phyloP scores from a whole-genome alignment of 2,888 invertebrate genomes.

The Encarsia formosa region DNA sequence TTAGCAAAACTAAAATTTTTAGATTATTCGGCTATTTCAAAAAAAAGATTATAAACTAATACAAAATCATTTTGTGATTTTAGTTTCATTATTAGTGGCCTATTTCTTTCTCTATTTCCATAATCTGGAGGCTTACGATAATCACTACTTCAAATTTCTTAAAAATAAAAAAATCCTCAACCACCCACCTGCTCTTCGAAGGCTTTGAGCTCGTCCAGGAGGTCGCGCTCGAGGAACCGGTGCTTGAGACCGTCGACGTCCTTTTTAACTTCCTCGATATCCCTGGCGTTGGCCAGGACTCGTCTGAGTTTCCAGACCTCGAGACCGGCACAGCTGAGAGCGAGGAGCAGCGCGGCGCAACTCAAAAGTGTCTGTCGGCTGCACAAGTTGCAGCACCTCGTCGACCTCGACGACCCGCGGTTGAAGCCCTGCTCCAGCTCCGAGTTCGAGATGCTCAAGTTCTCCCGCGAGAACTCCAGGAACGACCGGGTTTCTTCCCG shows the following conservation, averaged over 20 bases:
- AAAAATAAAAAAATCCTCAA: too few relatives aligned
- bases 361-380: slow-evolving; percentile 36
- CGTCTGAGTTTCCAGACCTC: slow-evolving; percentile 41
- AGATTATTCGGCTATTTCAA: too few relatives aligned
- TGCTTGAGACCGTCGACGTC: slow-evolving; percentile 44
- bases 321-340: slow-evolving; percentile 37
- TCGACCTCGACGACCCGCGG: not conserved
- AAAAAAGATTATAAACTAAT: too few relatives aligned
- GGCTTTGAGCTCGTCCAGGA: slow-evolving; percentile 42
- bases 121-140: too few relatives aligned
- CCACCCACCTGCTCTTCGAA: slow-evolving; percentile 47
- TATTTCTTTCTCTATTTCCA: too few relatives aligned
- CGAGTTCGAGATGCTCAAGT: slow-evolving; percentile 42
- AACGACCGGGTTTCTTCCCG: slow-evolving; percentile 42
- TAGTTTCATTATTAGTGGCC: too few relatives aligned
- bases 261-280: slow-evolving; percentile 40
- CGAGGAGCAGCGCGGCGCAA: slow-evolving; percentile 35
- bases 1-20: too few relatives aligned
- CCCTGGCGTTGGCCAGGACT: slow-evolving; percentile 35
- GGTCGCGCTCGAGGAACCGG: slow-evolving; percentile 40
- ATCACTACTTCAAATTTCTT: too few relatives aligned
- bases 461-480: slow-evolving; percentile 44
- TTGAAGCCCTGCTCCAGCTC: slow-evolving; percentile 44
- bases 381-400: not conserved
- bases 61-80: too few relatives aligned